Evolutionary conservation across 1,140 invertebrate genomes (phyloP).

Genomic region (Paraescarpia echinospica): DNA sequence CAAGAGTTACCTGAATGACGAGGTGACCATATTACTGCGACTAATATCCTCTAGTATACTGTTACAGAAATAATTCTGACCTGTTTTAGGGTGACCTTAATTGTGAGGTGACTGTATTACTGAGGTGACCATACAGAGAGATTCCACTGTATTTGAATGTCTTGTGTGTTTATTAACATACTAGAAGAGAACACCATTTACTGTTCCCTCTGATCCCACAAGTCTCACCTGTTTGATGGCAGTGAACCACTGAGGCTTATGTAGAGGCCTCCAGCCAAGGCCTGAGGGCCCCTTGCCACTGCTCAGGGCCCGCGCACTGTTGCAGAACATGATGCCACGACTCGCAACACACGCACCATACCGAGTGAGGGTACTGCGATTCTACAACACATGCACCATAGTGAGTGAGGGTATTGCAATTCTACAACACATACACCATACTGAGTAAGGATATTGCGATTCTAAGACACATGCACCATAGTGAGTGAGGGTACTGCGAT

Average conservation of each 20-base stretch:
- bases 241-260: conserved; percentile 53
- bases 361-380: conserved; percentile 43
- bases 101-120: too few relatives aligned
- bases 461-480: conserved; percentile 26
- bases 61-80: too few relatives aligned
- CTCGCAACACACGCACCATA: conserved; percentile 49
- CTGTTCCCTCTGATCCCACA: too few relatives aligned
- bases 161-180: too few relatives aligned
- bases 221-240: conserved; percentile 39
- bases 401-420: neutral
- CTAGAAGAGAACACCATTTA: too few relatives aligned
- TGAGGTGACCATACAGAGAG: too few relatives aligned
- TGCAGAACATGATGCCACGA: conserved; percentile 47
- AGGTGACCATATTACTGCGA: too few relatives aligned
- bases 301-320: conserved; percentile 37
- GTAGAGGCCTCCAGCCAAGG: conserved; percentile 51
- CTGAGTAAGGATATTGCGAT: conserved; percentile 41
- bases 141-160: too few relatives aligned
- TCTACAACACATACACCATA: conserved; percentile 40
- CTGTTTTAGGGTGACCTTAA: too few relatives aligned
- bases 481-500: neutral
- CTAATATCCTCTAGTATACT: too few relatives aligned
- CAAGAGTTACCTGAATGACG: too few relatives aligned
- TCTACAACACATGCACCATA: conserved; percentile 27
- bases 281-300: conserved; percentile 30